A percentile compares a stretch with the other conserved stretches of the same genome.
These are phyloP conservation scores for Caenorhabditis sinica DNA, from an alignment of 2,888 invertebrate genomes.

Conservation along the genomic window DNA sequence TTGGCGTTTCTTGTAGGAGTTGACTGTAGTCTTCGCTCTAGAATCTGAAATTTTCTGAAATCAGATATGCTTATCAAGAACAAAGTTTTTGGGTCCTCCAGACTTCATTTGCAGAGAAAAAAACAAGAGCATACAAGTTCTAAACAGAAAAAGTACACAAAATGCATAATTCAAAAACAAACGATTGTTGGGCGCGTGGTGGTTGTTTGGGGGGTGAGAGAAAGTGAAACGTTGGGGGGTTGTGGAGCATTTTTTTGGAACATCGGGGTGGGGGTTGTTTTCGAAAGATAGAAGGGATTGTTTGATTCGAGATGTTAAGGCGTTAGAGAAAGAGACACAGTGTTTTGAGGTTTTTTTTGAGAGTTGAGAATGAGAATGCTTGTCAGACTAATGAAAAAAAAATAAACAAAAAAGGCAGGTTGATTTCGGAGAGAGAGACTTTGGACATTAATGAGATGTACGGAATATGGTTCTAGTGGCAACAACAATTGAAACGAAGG, in stretches of 20 bases:
- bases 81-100: slow-evolving; percentile 49
- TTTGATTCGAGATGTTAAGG: slow-evolving; percentile 3
- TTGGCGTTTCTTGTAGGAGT: no score
- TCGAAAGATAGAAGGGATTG: slow-evolving; percentile 26
- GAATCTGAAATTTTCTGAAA: neutral
- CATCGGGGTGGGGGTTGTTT: slow-evolving; percentile 19
- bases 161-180: slow-evolving; percentile 37
- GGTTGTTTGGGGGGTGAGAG: neutral
- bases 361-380: neutral
- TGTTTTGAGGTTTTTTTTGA: slow-evolving; percentile 40
- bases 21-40: neutral
- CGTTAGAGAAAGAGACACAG: slow-evolving; percentile 40
- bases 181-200: slow-evolving; percentile 15
- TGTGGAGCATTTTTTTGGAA: slow-evolving; percentile 16
- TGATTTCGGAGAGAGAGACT: neutral
- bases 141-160: slow-evolving; percentile 7
- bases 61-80: neutral
- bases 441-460: slow-evolving; percentile 2
- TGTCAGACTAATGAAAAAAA: neutral
- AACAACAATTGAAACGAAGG: slow-evolving; percentile 26
- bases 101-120: slow-evolving; percentile 57
- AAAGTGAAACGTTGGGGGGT: slow-evolving; percentile 25
- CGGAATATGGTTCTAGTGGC: neutral
- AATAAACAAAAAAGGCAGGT: slow-evolving; percentile 26
- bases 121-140: slow-evolving; percentile 31